Evolutionary conservation across 2,797 vertebrate species (phyloP).

Genomic region (Oryzias dopingdopingensis): DNA sequence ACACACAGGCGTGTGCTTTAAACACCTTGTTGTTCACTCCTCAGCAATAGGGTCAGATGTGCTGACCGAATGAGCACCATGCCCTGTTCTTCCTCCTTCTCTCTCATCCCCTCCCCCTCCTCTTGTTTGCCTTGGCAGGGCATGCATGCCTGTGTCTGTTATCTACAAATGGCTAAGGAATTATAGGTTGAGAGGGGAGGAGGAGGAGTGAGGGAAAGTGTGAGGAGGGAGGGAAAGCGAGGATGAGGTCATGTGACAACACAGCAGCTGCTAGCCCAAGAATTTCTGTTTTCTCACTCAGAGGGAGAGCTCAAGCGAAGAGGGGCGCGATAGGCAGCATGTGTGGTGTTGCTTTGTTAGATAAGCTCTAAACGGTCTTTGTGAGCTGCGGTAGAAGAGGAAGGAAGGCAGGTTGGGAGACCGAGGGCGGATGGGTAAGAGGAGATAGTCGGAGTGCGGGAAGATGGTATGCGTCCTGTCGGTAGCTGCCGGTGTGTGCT

Average conservation of each 20-base stretch:
- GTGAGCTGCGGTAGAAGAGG: conserved; percentile 60
- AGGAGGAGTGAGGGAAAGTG: conserved; percentile 46
- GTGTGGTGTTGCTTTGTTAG: conserved; percentile 83
- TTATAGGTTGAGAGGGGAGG: conserved; percentile 76
- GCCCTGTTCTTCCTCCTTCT: conserved; percentile 29
- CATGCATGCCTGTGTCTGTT: conserved; percentile 75
- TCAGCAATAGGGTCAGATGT: conserved; percentile 72
- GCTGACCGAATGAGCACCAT: conserved; percentile 63
- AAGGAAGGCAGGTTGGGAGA: conserved; percentile 48
- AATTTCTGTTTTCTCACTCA: conserved; percentile 78
- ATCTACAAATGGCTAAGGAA: conserved; percentile 78
- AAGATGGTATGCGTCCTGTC: conserved; percentile 77
- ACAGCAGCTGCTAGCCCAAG: conserved; percentile 82
- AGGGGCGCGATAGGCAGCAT: conserved; percentile 68
- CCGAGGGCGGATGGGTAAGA: conserved; percentile 44
- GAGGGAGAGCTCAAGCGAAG: conserved; percentile 56
- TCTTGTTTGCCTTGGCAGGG: conserved; percentile 60
- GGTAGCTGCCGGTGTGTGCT: conserved; percentile 52
- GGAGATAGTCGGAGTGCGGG: conserved; percentile 56
- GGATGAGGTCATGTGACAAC: conserved; percentile 65
- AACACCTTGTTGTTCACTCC: conserved; percentile 32
- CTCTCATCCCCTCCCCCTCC: conserved; percentile 39
- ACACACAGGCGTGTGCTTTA: conserved; percentile 5
- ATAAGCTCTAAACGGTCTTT: conserved; percentile 77
- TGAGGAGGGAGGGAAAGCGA: conserved; percentile 40